Base-by-base conservation (phyloP, 2,888 invertebrate species). In the Reticulitermes lucifugus region DNA sequence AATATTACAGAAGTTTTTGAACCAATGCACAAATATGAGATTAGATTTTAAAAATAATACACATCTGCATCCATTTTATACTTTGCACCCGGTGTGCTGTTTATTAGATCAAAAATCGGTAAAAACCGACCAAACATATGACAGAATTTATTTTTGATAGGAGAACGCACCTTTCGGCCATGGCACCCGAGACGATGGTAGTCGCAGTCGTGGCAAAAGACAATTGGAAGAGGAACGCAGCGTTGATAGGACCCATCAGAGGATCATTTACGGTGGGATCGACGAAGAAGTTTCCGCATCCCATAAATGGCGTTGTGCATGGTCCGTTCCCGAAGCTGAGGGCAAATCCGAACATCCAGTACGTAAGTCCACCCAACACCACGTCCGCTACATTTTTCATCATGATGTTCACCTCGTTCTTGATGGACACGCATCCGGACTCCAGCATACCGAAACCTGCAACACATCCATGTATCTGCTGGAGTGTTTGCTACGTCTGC, bases 331-430 rank as follows among this genome's bases (percentile, higher is more conserved):
- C 98, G 89, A 97, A 98, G 7, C 97, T 97, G 91, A 98, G 93
- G 0, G 97, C 98, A 90, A 96, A 98, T 0, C 98, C 98, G 89
- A 98, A 97, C 60, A 97, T 93, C 98, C 98, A 99, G 91, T 98
- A 98, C 0, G 98, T 97, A 22, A 97, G 90, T 86, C 97, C 98
- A 4, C 98, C 98, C 35, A 98, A 93, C 0, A 97, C 96, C 83
- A 98, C 97, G 89, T 98, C 98, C 0, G 97, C 96, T 0, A 98
- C 95, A 89, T 98, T 98, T 91, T 98, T 98, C 96, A 98, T 97
- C 98, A 98, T 98, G 86, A 99, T 98, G 90, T 98, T 98, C 0
- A 98, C 97, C 92, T 98, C 98, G 90, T 98, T 98, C 91, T 98
- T 97, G 83, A 97, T 93, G 0, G 97, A 97, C 0, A 98, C 98